phyloP scores from a whole-genome alignment of 2,113 vertebrate species.

The Spilogale gracilis region DNA sequence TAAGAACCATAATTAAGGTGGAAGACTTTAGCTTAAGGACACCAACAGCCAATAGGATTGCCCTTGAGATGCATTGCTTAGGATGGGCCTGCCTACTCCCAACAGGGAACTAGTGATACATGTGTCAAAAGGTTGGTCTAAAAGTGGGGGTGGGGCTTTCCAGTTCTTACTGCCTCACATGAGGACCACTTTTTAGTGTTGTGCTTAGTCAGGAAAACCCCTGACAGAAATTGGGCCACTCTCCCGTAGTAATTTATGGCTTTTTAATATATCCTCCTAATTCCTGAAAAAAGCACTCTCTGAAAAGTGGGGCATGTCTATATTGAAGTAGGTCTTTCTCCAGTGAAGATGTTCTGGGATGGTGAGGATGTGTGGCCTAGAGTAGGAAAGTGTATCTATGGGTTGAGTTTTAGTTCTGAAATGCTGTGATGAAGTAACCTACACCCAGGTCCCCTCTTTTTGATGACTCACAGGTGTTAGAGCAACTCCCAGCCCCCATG shows the following conservation, averaged over 20 bases:
- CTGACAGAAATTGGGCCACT: not conserved
- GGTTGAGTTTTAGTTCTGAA: not conserved
- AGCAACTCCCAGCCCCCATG: not conserved
- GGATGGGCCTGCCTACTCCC: not conserved
- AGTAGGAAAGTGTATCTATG: not conserved
- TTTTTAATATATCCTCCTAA: not conserved
- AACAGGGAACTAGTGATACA: not conserved
- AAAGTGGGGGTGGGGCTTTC: not conserved
- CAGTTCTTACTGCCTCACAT: not conserved
- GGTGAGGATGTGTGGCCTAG: not conserved
- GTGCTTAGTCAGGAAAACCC: not conserved
- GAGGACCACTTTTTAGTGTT: not conserved
- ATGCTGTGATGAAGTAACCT: not conserved
- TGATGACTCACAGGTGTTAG: not conserved
- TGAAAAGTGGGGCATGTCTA: not conserved
- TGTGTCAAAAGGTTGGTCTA: not conserved
- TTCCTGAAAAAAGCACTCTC: not conserved
- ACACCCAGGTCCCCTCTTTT: not conserved
- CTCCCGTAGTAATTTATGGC: not conserved
- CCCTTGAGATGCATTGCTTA: not conserved
- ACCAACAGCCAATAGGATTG: not conserved
- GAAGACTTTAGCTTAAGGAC: not conserved
- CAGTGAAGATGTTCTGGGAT: not conserved
- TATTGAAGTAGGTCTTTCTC: not conserved
- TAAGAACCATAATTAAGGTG: not conserved